Evolutionary conservation across 2,797 vertebrate genomes (phyloP).

Genomic region (Myripristis murdjan): DNA sequence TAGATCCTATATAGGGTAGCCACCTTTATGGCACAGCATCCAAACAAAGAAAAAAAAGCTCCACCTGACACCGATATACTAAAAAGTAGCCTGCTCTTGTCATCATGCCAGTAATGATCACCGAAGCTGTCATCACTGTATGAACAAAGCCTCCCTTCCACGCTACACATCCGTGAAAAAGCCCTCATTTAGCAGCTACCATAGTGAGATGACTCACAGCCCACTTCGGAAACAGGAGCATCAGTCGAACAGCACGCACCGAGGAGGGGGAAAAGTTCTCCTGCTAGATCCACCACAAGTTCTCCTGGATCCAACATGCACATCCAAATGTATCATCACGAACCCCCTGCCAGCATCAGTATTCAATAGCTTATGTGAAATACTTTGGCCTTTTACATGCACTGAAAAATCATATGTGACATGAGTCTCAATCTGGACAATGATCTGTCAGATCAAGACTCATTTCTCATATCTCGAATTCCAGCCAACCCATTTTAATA

Average conservation of each 20-base stretch:
- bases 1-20: conserved; percentile 44
- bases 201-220: conserved; percentile 36
- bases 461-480: conserved; percentile 50
- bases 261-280: conserved; percentile 18
- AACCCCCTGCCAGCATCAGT: conserved; percentile 31
- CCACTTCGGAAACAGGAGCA: conserved; percentile 37
- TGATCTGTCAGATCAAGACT: conserved; percentile 57
- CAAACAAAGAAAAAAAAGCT: conserved; percentile 17
- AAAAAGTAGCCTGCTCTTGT: conserved; percentile 41
- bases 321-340: conserved; percentile 25
- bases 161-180: conserved; percentile 38
- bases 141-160: conserved; percentile 56
- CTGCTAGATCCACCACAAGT: background rate
- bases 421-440: conserved; percentile 54
- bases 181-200: conserved; percentile 50
- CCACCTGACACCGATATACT: conserved; percentile 50
- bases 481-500: conserved; percentile 48
- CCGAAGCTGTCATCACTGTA: conserved; percentile 53
- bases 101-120: conserved; percentile 58
- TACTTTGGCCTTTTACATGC: conserved; percentile 47
- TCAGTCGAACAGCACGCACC: conserved; percentile 8
- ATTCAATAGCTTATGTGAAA: conserved; percentile 23
- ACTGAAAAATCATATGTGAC: conserved; percentile 50
- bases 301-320: conserved; percentile 15
- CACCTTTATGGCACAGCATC: background rate